These are phyloP conservation scores for Clarias laeviceps DNA, from an alignment of 2,797 vertebrate genomes.

Conservation along the genomic window DNA sequence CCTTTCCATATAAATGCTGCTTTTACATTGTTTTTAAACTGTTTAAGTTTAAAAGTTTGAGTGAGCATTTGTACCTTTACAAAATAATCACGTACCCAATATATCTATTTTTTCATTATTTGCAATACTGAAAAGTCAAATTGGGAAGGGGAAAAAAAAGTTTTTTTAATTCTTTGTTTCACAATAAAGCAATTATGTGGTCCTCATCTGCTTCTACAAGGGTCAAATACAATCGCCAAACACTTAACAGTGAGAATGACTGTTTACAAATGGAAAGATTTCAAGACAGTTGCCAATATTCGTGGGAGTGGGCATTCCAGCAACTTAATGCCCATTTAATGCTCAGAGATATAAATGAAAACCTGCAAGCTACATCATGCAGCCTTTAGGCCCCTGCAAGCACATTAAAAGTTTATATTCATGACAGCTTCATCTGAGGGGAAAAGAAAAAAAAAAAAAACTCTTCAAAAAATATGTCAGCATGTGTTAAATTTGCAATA, in stretches of 20 bases:
- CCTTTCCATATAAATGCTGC: background rate
- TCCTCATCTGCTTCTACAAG: background rate
- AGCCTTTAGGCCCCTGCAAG: background rate
- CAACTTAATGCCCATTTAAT: background rate
- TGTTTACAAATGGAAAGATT: background rate
- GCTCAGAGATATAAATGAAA: background rate
- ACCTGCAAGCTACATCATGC: background rate
- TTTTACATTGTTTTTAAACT: background rate
- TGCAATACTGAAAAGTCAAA: too few species aligned
- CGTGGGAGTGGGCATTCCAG: background rate
- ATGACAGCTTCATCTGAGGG: background rate
- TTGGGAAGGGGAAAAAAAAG: too few species aligned
- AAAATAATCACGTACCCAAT: background rate
- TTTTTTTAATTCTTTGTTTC: too few species aligned
- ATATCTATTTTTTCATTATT: background rate
- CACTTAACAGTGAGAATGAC: background rate
- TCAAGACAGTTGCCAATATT: background rate
- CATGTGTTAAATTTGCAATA: background rate
- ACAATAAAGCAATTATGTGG: background rate
- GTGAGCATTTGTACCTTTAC: background rate
- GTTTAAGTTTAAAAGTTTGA: too few species aligned
- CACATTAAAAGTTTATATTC: background rate
- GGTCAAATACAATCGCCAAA: background rate
- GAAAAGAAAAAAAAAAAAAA: background rate
- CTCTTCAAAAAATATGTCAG: too few species aligned